phyloP scores from a whole-genome alignment of 2,797 vertebrate species.

The Euthynnus affinis region DNA sequence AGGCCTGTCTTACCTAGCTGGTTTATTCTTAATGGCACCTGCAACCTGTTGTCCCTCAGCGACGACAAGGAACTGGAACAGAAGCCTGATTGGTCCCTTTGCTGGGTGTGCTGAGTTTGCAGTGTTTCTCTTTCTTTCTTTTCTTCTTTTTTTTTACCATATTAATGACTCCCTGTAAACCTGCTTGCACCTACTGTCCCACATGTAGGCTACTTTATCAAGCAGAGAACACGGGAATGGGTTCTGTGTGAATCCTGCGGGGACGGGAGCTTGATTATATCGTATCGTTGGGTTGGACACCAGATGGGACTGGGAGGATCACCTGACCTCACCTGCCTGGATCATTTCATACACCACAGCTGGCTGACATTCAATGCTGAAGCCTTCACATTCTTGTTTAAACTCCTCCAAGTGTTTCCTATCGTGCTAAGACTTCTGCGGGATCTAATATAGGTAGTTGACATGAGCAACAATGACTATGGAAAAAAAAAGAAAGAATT shows the following conservation, averaged over 20 bases:
- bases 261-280: background rate
- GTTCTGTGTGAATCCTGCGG: background rate
- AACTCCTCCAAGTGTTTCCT: background rate
- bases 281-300: background rate
- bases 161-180: background rate
- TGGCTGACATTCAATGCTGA: background rate
- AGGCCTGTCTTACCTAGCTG: background rate
- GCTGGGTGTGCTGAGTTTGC: background rate
- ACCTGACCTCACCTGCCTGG: background rate
- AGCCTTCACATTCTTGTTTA: background rate
- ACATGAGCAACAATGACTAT: too few relatives aligned
- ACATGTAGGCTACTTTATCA: background rate
- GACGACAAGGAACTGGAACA: background rate
- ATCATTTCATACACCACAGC: background rate
- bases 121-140: background rate
- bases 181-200: background rate
- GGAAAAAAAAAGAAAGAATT: too few relatives aligned
- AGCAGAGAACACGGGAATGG: background rate
- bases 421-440: background rate
- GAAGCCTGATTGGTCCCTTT: background rate
- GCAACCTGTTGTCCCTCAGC: background rate
- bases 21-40: background rate
- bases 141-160: background rate
- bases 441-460: background rate
- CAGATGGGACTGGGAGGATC: constrained; percentile 2